These are phyloP conservation scores for Chaetodon trifasciatus DNA, from an alignment of 2,797 vertebrate genomes.

Conservation along the genomic window DNA sequence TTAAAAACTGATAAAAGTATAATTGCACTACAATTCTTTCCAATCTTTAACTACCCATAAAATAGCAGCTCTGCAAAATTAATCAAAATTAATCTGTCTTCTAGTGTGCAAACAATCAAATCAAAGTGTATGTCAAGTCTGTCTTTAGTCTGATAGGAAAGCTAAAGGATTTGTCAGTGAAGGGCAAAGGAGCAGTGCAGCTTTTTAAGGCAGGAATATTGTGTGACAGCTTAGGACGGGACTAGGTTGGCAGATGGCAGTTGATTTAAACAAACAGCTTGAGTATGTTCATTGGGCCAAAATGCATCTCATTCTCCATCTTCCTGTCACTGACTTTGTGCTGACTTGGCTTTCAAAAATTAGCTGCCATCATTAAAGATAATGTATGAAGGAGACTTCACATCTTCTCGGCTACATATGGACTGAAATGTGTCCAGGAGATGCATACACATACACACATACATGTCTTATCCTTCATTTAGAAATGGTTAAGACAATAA, in stretches of 20 bases:
- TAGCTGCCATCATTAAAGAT: slow-evolving; percentile 4
- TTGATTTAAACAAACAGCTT: slow-evolving; percentile 52
- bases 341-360: slow-evolving; percentile 18
- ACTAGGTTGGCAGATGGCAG: slow-evolving; percentile 50
- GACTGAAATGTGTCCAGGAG: neutral
- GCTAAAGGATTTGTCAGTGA: slow-evolving; percentile 25
- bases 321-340: slow-evolving; percentile 29
- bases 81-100: slow-evolving; percentile 41
- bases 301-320: slow-evolving; percentile 26
- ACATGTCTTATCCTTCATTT: neutral
- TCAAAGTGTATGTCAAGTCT: neutral
- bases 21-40: slow-evolving; percentile 36
- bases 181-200: slow-evolving; percentile 45
- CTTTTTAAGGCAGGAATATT: slow-evolving; percentile 18
- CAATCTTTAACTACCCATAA: slow-evolving; percentile 12
- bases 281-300: slow-evolving; percentile 42
- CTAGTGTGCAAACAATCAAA: slow-evolving; percentile 17
- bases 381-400: slow-evolving; percentile 15
- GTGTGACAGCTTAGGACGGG: slow-evolving; percentile 12
- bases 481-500: neutral
- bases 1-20: slow-evolving; percentile 61
- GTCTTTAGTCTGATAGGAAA: slow-evolving; percentile 14
- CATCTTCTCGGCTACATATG: neutral
- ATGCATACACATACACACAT: neutral
- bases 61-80: slow-evolving; percentile 19